Evolutionary conservation across 2,888 invertebrate species (phyloP).

Genomic region (Epiperipatus broadwayi): DNA sequence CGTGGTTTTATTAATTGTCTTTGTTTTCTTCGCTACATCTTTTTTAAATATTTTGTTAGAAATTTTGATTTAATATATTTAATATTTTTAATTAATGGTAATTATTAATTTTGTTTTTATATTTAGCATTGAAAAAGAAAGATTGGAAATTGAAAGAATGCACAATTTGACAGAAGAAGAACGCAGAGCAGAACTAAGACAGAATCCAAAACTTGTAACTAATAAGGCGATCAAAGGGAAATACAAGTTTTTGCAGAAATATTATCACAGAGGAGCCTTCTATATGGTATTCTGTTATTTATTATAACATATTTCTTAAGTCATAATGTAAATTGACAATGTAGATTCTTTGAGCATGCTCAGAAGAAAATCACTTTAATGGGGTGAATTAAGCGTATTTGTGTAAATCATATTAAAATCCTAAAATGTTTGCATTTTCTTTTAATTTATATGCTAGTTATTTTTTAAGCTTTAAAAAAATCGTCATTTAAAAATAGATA

Average conservation of each 20-base stretch:
- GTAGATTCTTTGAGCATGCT: conserved; percentile 4
- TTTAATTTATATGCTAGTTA: too few species aligned
- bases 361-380: too few species aligned
- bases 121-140: conserved; percentile 58
- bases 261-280: conserved; percentile 97
- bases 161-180: conserved; percentile 93
- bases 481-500: too few species aligned
- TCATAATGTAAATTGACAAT: too few species aligned
- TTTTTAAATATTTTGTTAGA: too few species aligned
- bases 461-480: too few species aligned
- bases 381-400: too few species aligned
- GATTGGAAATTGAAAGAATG: conserved; percentile 66
- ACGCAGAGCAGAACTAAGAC: conserved; percentile 59
- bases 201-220: conserved; percentile 76
- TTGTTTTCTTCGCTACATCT: too few species aligned
- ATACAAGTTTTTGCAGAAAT: conserved; percentile 98
- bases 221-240: conserved; percentile 93
- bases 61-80: conserved; percentile 8
- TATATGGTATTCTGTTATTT: conserved; percentile 47
- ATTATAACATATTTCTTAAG: conserved; percentile 1
- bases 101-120: conserved; percentile 7
- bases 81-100: conserved; percentile 7
- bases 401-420: neutral
- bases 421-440: neutral
- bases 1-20: too few species aligned